Conservation (phyloP, 2,797 vertebrate species). For the Halcyon chelicuti region DNA sequence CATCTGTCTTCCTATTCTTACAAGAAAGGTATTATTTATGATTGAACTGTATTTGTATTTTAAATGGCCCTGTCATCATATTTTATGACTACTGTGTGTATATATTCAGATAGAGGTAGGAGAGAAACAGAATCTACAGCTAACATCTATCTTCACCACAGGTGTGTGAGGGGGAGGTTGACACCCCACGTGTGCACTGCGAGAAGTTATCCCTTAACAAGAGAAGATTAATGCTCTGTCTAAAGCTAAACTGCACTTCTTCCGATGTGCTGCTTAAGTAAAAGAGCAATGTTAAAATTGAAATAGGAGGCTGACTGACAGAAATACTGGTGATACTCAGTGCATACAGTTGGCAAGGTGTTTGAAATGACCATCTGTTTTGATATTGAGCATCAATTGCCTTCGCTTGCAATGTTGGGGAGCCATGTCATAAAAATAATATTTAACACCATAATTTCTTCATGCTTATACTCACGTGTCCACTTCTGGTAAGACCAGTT, state of each 20-base stretch:
- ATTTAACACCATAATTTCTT: neutral
- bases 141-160: constrained; percentile 65
- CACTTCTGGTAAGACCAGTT: neutral
- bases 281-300: constrained; percentile 17
- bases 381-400: neutral
- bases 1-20: neutral
- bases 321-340: neutral
- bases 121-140: constrained; percentile 19
- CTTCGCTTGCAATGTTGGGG: neutral
- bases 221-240: constrained; percentile 70
- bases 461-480: neutral
- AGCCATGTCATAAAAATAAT: neutral
- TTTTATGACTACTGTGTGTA: constrained; percentile 43
- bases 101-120: constrained; percentile 20
- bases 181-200: neutral
- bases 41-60: constrained; percentile 40
- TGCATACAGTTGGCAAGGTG: constrained; percentile 40
- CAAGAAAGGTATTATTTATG: constrained; percentile 42
- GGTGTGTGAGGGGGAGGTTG: constrained; percentile 55
- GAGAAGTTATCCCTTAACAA: constrained; percentile 68
- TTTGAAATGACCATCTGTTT: constrained; percentile 54
- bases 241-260: constrained; percentile 31
- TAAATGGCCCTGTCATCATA: constrained; percentile 27
- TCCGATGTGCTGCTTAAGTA: constrained; percentile 6
- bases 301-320: constrained; percentile 26